phyloP scores from a whole-genome alignment of 2,113 vertebrate genomes.

The Ophiodon elongatus region DNA sequence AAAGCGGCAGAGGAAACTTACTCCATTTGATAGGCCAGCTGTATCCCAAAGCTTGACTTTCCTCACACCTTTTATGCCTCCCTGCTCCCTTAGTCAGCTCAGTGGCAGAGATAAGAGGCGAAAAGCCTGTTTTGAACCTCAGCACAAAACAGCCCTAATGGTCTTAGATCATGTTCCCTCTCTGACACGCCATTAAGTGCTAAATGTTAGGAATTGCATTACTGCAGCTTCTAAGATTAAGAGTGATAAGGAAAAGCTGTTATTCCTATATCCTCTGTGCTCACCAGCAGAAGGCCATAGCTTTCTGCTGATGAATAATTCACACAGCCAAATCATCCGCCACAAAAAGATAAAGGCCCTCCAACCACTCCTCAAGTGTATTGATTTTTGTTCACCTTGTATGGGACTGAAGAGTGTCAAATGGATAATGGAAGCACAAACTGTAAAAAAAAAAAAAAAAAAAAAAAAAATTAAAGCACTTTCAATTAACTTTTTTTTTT shows the following conservation, averaged over 20 bases:
- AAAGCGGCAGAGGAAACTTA: not conserved
- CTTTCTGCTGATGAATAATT: conserved; percentile 92
- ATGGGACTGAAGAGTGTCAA: conserved; percentile 80
- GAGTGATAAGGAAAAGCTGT: conserved; percentile 90
- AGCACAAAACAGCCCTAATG: conserved; percentile 87
- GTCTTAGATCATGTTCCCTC: conserved; percentile 87
- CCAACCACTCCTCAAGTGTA: conserved; percentile 88
- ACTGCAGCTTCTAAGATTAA: conserved; percentile 88
- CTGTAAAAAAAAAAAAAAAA: conserved; percentile 44
- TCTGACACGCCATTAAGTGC: conserved; percentile 87
- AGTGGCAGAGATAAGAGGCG: conserved; percentile 71
- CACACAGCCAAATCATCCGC: conserved; percentile 90
- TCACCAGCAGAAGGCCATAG: conserved; percentile 85
- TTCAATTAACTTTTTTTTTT: conserved; percentile 41
- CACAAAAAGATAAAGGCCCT: conserved; percentile 88
- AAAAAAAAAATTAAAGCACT: conserved; percentile 56
- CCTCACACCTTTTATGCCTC: conserved; percentile 68
- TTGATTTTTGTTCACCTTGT: conserved; percentile 87
- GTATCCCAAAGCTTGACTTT: conserved; percentile 57
- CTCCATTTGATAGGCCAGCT: conserved; percentile 38
- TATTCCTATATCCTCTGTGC: conserved; percentile 87
- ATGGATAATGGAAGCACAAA: conserved; percentile 75
- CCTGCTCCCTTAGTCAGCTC: conserved; percentile 56
- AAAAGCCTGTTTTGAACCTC: conserved; percentile 83
- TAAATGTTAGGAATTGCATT: conserved; percentile 91